Percentiles rank a stretch among this genome's conserved stretches.
These are phyloP conservation scores for Harpagifer antarcticus DNA, from an alignment of 2,797 vertebrate genomes.

Conservation along the genomic window DNA sequence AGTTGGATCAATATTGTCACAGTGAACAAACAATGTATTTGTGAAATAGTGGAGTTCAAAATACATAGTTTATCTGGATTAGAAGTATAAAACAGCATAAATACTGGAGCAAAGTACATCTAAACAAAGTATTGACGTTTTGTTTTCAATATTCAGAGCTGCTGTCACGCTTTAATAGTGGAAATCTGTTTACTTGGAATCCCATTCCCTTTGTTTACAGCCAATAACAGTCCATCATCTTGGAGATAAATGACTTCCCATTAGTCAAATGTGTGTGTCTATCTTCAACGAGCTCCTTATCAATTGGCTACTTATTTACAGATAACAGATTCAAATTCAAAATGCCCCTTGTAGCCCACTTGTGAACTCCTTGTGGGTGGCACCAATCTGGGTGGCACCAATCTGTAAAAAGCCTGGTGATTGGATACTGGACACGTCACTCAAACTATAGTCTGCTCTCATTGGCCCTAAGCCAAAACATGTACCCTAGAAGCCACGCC, in stretches of 20 bases:
- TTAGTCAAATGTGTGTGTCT: slow-evolving; percentile 23
- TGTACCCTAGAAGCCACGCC: slow-evolving; percentile 7
- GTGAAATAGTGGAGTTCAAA: neutral
- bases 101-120: neutral
- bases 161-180: neutral
- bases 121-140: neutral
- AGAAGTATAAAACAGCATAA: too few species aligned
- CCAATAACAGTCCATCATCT: slow-evolving; percentile 8
- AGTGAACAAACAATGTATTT: neutral
- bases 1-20: too few species aligned
- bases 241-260: neutral
- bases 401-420: neutral
- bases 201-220: neutral
- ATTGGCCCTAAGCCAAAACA: slow-evolving; percentile 63
- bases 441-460: neutral
- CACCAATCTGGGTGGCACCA: fast-evolving
- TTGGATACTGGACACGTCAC: slow-evolving; percentile 56
- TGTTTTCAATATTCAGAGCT: neutral
- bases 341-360: slow-evolving; percentile 19
- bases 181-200: neutral
- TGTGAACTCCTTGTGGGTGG: neutral
- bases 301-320: slow-evolving; percentile 67
- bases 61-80: neutral
- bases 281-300: slow-evolving; percentile 36
- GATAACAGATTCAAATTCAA: slow-evolving; percentile 74